Evolutionary conservation across 2,797 vertebrate species (phyloP).

Genomic region (Gallinago nigripennis): DNA sequence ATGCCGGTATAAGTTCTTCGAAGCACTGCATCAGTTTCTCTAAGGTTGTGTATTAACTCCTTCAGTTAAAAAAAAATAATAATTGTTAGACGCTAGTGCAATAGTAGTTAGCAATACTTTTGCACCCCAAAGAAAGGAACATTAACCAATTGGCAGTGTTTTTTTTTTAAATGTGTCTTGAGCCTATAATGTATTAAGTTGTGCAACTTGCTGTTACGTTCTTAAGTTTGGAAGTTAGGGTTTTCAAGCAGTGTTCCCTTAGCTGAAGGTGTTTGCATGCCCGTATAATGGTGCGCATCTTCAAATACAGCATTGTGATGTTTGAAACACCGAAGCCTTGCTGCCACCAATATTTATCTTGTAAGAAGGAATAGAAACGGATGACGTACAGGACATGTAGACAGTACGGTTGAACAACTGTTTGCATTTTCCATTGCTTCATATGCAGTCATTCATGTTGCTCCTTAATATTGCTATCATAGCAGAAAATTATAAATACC

Average conservation of each 20-base stretch:
- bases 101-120: neutral
- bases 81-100: neutral
- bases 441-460: rapidly evolving
- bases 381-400: neutral
- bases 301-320: neutral
- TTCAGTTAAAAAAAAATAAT: neutral
- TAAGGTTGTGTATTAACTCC: neutral
- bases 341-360: neutral
- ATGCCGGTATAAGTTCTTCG: neutral
- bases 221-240: neutral
- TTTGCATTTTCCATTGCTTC: neutral
- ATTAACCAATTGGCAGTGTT: neutral
- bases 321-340: neutral
- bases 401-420: neutral
- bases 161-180: neutral
- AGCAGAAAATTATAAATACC: neutral
- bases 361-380: neutral
- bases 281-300: rapidly evolving
- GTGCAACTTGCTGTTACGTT: neutral
- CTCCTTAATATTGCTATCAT: neutral
- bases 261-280: neutral
- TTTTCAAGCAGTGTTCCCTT: neutral
- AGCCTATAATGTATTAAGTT: neutral
- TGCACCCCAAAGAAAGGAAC: neutral
- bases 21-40: neutral